Evolutionary conservation across 2,888 invertebrate genomes (phyloP).

Genomic region (Ommatoiulus sabulosus): DNA sequence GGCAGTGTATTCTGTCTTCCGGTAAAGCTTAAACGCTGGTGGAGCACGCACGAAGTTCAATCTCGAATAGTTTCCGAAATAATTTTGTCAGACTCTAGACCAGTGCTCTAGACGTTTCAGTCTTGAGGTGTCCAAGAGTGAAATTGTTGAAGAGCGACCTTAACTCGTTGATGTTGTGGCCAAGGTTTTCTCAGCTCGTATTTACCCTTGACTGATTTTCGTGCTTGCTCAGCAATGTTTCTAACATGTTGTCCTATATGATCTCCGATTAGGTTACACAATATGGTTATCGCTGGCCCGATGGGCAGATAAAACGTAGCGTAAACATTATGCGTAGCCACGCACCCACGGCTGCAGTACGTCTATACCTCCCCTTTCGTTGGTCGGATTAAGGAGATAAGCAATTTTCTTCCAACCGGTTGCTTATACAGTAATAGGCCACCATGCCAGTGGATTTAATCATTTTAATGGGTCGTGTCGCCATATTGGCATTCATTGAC

Average conservation of each 20-base stretch:
- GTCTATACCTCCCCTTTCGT: background rate
- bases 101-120: no score
- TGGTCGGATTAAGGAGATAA: no score
- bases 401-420: no score
- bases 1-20: no score
- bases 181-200: background rate
- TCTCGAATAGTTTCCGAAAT: no score
- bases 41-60: no score
- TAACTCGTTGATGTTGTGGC: background rate
- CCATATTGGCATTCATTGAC: no score
- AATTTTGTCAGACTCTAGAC: no score
- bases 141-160: background rate
- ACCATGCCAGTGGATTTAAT: no score
- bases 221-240: conserved; percentile 10
- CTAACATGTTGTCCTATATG: conserved; percentile 19
- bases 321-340: background rate
- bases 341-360: background rate
- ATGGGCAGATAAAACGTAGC: background rate
- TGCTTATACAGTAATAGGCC: no score
- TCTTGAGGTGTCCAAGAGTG: background rate
- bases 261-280: conserved; percentile 9
- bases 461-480: no score
- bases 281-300: conserved; percentile 8
- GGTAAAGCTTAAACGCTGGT: no score
- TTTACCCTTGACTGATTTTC: conserved; percentile 19